Evolutionary conservation across 2,888 invertebrate species (phyloP).

Genomic region (Dermolepida albohirtum): DNA sequence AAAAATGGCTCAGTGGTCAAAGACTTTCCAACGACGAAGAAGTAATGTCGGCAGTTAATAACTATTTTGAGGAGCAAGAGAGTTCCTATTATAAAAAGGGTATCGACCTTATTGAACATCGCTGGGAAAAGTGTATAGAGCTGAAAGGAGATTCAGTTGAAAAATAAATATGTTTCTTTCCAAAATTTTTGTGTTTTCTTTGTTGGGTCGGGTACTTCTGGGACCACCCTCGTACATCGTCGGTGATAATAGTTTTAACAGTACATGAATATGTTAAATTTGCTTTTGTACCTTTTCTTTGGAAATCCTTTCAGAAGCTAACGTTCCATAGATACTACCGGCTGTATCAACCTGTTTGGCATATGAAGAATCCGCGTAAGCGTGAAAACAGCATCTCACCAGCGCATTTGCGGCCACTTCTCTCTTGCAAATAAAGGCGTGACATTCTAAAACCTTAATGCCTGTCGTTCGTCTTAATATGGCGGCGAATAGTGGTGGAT

Average conservation of each 20-base stretch:
- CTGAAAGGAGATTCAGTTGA: no score
- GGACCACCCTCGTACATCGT: no score
- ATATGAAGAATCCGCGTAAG: slow-evolving; percentile 95
- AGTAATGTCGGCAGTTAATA: no score
- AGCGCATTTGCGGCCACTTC: slow-evolving; percentile 98
- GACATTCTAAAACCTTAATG: slow-evolving; percentile 98
- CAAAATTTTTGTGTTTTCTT: no score
- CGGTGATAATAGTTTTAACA: background rate
- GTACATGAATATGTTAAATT: background rate
- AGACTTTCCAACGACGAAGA: no score
- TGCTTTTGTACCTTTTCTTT: slow-evolving; percentile 61
- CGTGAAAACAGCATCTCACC: slow-evolving; percentile 97
- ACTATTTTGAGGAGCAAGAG: no score
- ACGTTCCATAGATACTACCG: slow-evolving; percentile 62
- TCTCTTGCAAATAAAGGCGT: slow-evolving; percentile 97
- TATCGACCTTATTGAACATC: no score
- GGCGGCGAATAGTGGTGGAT: slow-evolving; percentile 97
- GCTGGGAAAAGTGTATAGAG: no score
- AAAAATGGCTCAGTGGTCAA: no score
- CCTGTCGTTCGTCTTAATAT: slow-evolving; percentile 95
- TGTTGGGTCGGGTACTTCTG: no score
- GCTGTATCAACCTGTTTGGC: slow-evolving; percentile 83
- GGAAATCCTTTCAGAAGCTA: slow-evolving; percentile 60
- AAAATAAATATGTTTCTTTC: no score
- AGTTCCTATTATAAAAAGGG: no score